Evolutionary conservation across 2,888 invertebrate genomes (phyloP).

Genomic region (Yponomeuta cagnagella): DNA sequence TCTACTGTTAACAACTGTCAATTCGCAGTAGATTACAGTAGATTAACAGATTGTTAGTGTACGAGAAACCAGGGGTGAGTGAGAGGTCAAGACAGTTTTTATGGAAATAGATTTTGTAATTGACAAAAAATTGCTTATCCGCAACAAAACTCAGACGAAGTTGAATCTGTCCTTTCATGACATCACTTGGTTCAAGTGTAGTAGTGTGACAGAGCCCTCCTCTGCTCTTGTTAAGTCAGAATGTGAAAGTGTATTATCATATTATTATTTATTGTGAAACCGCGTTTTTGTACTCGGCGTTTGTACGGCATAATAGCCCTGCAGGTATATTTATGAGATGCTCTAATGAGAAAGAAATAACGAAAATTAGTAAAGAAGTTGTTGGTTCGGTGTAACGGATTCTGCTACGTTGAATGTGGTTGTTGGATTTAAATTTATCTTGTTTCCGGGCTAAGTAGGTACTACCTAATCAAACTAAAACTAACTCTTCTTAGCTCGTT

Average conservation of each 20-base stretch:
- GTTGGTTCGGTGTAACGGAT: neutral
- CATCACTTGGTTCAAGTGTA: neutral
- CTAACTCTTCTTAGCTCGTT: too few relatives aligned
- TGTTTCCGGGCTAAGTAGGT: neutral
- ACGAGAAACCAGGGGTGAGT: too few relatives aligned
- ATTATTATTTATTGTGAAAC: slow-evolving; percentile 56
- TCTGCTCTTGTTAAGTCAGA: slow-evolving; percentile 53
- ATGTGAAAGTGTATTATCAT: slow-evolving; percentile 59
- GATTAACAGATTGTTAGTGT: too few relatives aligned
- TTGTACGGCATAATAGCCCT: slow-evolving; percentile 9
- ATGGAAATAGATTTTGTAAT: too few relatives aligned
- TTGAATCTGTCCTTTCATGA: neutral
- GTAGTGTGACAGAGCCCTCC: slow-evolving; percentile 31
- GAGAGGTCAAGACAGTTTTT: too few relatives aligned
- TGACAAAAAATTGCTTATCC: neutral
- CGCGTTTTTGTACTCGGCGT: slow-evolving; percentile 18
- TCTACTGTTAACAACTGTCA: too few relatives aligned
- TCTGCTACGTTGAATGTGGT: neutral
- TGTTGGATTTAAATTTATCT: neutral
- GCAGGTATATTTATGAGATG: neutral
- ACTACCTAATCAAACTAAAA: too few relatives aligned
- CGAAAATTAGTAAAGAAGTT: neutral
- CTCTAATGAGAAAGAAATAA: neutral
- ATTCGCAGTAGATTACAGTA: too few relatives aligned
- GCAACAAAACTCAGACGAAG: neutral